phyloP scores from a whole-genome alignment of 2,113 vertebrate species.

The Atherinomorus stipes region DNA sequence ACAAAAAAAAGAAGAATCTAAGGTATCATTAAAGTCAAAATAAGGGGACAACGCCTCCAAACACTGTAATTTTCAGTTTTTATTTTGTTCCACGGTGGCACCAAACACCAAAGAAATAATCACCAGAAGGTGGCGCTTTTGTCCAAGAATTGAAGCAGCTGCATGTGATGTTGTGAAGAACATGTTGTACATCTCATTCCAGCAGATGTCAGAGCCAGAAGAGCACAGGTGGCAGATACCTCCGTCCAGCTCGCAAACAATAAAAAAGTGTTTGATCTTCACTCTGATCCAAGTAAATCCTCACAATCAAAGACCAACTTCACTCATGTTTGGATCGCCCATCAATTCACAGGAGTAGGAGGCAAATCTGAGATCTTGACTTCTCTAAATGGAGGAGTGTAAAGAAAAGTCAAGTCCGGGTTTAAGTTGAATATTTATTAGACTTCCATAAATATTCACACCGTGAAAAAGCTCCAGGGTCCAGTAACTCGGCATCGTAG shows the following conservation, averaged over 20 bases:
- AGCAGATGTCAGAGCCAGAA: not conserved
- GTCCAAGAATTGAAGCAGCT: not conserved
- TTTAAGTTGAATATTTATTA: not conserved
- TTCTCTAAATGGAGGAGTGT: not conserved
- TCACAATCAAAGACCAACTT: too few relatives aligned
- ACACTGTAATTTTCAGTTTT: not conserved
- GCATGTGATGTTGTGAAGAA: not conserved
- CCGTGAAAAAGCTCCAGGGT: not conserved
- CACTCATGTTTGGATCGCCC: not conserved
- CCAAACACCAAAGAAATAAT: not conserved
- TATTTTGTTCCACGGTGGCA: not conserved
- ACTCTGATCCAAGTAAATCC: too few relatives aligned
- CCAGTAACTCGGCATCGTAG: not conserved
- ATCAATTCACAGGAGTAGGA: not conserved
- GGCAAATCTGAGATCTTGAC: not conserved
- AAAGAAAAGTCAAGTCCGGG: not conserved
- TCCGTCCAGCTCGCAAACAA: slow-evolving; percentile 2
- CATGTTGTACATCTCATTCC: slow-evolving; percentile 1
- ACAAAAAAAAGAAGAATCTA: too few relatives aligned
- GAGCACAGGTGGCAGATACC: not conserved
- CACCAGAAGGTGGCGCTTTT: slow-evolving; percentile 31
- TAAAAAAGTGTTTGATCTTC: not conserved
- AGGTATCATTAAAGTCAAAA: too few relatives aligned
- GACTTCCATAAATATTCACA: not conserved
- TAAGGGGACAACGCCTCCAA: too few relatives aligned